phyloP scores from a whole-genome alignment of 2,888 invertebrate genomes.

The Phaonia tiefii region DNA sequence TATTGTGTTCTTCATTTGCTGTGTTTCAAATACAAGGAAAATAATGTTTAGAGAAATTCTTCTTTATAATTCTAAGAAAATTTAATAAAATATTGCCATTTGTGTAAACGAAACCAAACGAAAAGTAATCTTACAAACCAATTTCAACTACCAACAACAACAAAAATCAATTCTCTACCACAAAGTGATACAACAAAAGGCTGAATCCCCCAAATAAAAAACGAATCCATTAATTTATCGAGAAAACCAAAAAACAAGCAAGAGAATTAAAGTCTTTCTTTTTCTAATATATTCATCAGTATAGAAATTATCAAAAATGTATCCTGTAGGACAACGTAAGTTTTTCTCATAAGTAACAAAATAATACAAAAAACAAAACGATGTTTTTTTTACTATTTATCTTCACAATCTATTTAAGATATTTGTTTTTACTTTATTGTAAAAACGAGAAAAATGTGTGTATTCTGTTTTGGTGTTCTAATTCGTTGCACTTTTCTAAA shows the following conservation, averaged over 20 bases:
- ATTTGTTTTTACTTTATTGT: conserved; percentile 8
- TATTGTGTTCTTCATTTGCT: conserved; percentile 77
- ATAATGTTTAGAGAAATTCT: conserved; percentile 43
- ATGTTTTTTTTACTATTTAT: no score
- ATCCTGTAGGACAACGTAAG: conserved; percentile 87
- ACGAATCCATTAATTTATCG: conserved; percentile 67
- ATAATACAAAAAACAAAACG: no score
- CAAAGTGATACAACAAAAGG: conserved; percentile 79
- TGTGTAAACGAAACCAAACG: conserved; percentile 77
- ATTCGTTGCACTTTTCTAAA: conserved; percentile 56
- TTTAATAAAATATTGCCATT: conserved; percentile 69
- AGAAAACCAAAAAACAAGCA: conserved; percentile 70
- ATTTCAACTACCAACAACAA: conserved; percentile 32
- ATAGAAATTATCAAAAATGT: conserved; percentile 81
- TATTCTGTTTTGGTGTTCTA: conserved; percentile 59
- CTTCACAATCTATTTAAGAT: no score
- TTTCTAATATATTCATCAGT: conserved; percentile 69
- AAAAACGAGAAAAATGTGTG: conserved; percentile 31
- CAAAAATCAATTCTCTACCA: conserved; percentile 73
- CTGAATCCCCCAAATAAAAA: conserved; percentile 71
- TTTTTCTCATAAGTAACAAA: conserved; percentile 72
- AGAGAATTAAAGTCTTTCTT: conserved; percentile 69
- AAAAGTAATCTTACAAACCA: conserved; percentile 55
- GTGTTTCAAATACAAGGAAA: conserved; percentile 65
- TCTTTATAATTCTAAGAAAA: conserved; percentile 66